Base-by-base conservation (phyloP, 2,113 vertebrate species). In the Casuarius casuarius region DNA sequence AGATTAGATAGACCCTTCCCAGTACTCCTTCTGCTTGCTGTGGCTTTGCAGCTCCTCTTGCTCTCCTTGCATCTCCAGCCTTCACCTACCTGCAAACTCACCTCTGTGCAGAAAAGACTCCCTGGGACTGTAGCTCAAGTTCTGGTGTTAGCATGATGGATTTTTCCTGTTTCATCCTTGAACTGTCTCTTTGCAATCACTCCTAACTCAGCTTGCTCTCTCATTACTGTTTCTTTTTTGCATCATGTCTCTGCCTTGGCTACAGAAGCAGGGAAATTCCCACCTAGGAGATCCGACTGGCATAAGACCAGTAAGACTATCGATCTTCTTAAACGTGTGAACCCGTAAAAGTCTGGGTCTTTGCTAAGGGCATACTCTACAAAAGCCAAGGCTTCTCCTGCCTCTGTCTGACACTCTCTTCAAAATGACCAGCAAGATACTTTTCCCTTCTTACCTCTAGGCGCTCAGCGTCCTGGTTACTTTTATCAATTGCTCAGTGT, bases 141-240 rank as follows among this genome's bases (percentile, higher is more conserved):
- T 77, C 61, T 0, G 1, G 28, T n/a, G 52, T 28, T 48, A 51
- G 56, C 29, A 9, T 4, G 25, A 51, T 3, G 5, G 18, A 74
- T 49, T 79, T 54, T 81, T 17, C 11, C 16, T 33, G 0, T 2
- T 6, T 4, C 2, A 4, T 23, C 42, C 56, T 78, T 91, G 2
- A 2, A 15, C 20, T 71, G 23, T 71, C 21, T 44, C 33, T 59
- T 31, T 25, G 15, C 9, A 54, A 68, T 40, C 1, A 1, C 33
- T 76, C 44, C 48, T 8, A n/a, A n/a, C 38, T 12, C 70, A 76
- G 49, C 84, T 95, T 91, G 48, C 87, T 87, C 66, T 94, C 40
- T 31, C 0, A 0, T 8, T 21, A 49, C 81, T 79, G 78, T 61
- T 91, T 84, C 14, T 12, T 73, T 91, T 71, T 26, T 71, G 16